Evolutionary conservation across 2,113 vertebrate genomes (phyloP).

Genomic region (Notarius lentiginosus): DNA sequence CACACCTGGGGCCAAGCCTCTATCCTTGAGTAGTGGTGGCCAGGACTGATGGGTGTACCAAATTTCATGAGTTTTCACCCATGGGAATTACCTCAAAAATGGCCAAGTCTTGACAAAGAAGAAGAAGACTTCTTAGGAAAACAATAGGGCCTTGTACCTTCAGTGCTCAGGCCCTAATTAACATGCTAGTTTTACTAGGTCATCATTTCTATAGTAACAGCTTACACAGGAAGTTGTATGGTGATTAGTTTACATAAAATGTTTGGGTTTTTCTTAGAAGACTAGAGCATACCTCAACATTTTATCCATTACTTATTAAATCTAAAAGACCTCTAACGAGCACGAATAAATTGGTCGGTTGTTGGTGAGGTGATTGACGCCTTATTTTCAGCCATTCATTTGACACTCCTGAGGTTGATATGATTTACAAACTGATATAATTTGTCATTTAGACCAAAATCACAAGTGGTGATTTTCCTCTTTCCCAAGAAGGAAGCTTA

Average conservation of each 20-base stretch:
- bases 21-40: too few species aligned
- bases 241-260: background rate
- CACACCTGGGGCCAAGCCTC: too few species aligned
- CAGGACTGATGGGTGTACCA: too few species aligned
- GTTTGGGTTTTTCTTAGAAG: too few species aligned
- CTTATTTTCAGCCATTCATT: background rate
- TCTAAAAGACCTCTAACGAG: background rate
- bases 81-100: too few species aligned
- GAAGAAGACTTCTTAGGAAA: too few species aligned
- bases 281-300: too few species aligned
- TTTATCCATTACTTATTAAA: background rate
- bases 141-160: too few species aligned
- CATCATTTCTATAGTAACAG: background rate
- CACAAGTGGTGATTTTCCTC: background rate
- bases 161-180: background rate
- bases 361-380: background rate
- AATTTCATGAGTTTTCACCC: too few species aligned
- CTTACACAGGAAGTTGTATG: background rate
- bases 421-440: background rate
- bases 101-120: too few species aligned
- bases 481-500: background rate
- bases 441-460: background rate
- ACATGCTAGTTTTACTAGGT: background rate
- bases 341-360: background rate
- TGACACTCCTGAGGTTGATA: background rate